Evolutionary conservation across 2,797 vertebrate species (phyloP), one percentile per base, ranked within the genome.

Genomic region (Peromyscus attwateri): DNA sequence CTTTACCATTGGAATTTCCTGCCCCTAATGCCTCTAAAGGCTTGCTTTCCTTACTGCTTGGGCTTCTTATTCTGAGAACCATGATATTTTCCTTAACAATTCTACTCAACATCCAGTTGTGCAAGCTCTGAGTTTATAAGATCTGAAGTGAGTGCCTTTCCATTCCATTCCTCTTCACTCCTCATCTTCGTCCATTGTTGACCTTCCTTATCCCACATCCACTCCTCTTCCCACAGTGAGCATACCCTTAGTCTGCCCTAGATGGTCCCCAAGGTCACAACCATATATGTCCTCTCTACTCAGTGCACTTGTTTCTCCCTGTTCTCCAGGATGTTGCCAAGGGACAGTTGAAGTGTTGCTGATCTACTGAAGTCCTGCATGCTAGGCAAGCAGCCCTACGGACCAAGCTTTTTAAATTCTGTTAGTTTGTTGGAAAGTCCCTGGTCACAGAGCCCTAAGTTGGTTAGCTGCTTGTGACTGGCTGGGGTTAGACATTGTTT

Each of bases 121-220:
- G 52, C 4, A 37, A 27, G 40, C 57, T 75, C 49, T 66, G 64
- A n/a, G 43, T 68, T 31, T 29, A 10, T 90, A n/a, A 25, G 25
- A 8, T 37, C 12, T 43, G 1, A 81, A 34, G 16, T 64, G 19
- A 40, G 21, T 71, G 40, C 14, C 43, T 71, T 73, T 60, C 77
- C 6, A 14, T 70, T 79, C 73, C 23, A n/a, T 37, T 1, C 23
- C 29, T 12, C 34, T 1, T 1, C 0, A 1, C 16, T 73, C 64
- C 52, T 25, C 25, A 0, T 34, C 29, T 0, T 25, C 11, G 0
- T 40, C 68, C 43, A 1, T 1, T n/a, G 3, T 52, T 66, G 70
- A 40, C 40, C n/a, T 75, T 37, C 43, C 43, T 34, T 79, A 27
- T 3, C 43, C 87, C 68, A 73, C 19, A 29, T 17, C 17, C 5